Evolutionary conservation across 2,113 vertebrate genomes (phyloP).

Genomic region (Nematolebias whitei): DNA sequence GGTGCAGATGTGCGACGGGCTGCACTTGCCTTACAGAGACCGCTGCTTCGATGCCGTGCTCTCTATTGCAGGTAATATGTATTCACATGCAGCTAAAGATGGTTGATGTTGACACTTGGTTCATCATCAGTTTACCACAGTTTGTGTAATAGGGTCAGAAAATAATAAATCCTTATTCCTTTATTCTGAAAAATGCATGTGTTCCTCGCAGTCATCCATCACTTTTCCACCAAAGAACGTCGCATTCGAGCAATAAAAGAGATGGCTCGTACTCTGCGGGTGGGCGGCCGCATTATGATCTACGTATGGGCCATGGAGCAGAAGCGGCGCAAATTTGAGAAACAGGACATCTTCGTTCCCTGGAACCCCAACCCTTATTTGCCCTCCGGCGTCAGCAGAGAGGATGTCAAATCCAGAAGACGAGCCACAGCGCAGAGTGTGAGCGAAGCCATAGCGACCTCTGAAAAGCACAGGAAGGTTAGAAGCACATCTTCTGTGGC

Average conservation of each 20-base stretch:
- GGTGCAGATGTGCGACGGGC: constrained; percentile 75
- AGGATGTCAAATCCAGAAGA: constrained; percentile 28
- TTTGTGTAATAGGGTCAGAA: too few relatives aligned
- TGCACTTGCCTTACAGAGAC: constrained; percentile 74
- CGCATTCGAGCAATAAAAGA: constrained; percentile 80
- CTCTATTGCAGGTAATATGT: constrained; percentile 70
- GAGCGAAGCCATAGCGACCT: constrained; percentile 53
- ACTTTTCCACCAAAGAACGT: constrained; percentile 82
- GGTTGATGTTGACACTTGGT: too few relatives aligned
- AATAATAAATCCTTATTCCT: too few relatives aligned
- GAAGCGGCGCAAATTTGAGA: constrained; percentile 83
- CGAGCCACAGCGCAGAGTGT: constrained; percentile 61
- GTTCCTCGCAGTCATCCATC: constrained; percentile 76
- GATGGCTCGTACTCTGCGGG: constrained; percentile 81
- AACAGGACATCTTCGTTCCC: constrained; percentile 84
- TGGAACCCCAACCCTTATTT: constrained; percentile 79
- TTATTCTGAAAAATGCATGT: constrained; percentile 15
- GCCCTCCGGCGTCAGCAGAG: constrained; percentile 21
- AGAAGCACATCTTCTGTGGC: constrained; percentile 73
- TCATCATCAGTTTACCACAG: constrained; percentile 27
- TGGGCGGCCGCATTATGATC: constrained; percentile 87
- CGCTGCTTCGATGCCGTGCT: constrained; percentile 77
- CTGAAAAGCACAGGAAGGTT: constrained; percentile 77
- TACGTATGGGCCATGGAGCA: constrained; percentile 89
- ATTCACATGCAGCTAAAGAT: background rate